Conservation (phyloP, 2,113 vertebrate genomes). For the Castor canadensis region DNA sequence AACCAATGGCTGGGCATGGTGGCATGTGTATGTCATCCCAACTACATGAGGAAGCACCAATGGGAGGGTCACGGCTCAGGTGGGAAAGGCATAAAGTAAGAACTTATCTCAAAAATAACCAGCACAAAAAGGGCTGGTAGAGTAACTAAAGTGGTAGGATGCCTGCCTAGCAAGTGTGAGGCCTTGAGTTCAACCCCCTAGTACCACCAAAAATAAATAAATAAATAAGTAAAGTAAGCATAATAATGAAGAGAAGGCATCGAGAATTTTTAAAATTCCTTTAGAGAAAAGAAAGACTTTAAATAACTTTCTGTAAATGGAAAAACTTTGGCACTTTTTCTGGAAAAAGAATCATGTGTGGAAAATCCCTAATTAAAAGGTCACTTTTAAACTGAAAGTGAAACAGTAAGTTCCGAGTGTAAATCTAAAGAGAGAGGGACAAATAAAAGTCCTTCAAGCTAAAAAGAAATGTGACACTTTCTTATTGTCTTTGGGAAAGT, state of each 20-base stretch:
- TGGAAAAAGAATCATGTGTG: constrained; percentile 58
- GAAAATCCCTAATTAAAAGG: constrained; percentile 66
- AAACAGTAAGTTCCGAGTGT: neutral
- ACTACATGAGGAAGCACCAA: too few species aligned
- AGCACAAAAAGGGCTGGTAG: too few species aligned
- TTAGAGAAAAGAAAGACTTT: constrained; percentile 39
- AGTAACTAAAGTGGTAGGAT: too few species aligned
- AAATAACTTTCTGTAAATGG: constrained; percentile 42
- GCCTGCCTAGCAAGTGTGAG: too few species aligned
- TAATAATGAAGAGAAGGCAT: neutral
- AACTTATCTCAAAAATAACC: too few species aligned
- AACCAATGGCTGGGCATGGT: too few species aligned
- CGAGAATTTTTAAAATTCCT: constrained; percentile 9
- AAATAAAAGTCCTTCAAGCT: neutral
- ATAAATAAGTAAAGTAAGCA: neutral
- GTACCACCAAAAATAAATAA: too few species aligned
- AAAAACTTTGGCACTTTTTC: constrained; percentile 63
- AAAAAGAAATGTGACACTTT: neutral
- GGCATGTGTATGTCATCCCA: too few species aligned
- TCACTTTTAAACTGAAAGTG: constrained; percentile 69
- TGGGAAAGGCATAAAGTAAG: too few species aligned
- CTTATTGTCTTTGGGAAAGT: constrained; percentile 11
- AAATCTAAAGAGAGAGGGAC: neutral
- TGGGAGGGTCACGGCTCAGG: too few species aligned
- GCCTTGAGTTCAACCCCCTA: too few species aligned